These are phyloP conservation scores for Mionectes olivaceus DNA, from an alignment of 2,797 vertebrate genomes.

Conservation along the genomic window DNA sequence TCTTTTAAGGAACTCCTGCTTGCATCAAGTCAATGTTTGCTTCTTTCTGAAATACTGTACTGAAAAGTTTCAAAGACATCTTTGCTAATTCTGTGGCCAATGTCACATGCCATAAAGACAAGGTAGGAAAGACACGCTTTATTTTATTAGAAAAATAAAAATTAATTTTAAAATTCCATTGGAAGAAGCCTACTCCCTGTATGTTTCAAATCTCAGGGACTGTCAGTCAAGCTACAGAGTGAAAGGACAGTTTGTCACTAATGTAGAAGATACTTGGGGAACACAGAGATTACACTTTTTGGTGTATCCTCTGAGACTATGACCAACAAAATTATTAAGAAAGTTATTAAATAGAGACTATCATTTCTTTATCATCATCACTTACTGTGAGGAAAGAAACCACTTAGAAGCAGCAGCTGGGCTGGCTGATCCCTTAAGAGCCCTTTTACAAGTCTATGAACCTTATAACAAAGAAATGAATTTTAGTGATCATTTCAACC, in stretches of 20 bases:
- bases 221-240: background rate
- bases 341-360: background rate
- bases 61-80: background rate
- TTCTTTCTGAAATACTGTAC: background rate
- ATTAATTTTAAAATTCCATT: background rate
- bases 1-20: background rate
- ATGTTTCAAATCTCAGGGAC: background rate
- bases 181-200: background rate
- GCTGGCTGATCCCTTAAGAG: background rate
- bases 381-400: background rate
- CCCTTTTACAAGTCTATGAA: background rate
- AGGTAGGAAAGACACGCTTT: background rate
- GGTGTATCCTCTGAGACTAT: background rate
- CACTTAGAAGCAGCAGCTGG: background rate
- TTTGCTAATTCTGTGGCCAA: background rate
- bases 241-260: background rate
- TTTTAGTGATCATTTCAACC: background rate
- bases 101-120: background rate
- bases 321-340: background rate
- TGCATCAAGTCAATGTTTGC: background rate
- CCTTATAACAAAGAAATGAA: background rate
- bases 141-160: background rate
- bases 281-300: background rate
- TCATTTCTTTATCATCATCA: background rate
- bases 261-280: background rate